Evolutionary conservation across 2,888 invertebrate species (phyloP), one percentile per base, ranked within the genome.

Genomic region (Germaria angustata): DNA sequence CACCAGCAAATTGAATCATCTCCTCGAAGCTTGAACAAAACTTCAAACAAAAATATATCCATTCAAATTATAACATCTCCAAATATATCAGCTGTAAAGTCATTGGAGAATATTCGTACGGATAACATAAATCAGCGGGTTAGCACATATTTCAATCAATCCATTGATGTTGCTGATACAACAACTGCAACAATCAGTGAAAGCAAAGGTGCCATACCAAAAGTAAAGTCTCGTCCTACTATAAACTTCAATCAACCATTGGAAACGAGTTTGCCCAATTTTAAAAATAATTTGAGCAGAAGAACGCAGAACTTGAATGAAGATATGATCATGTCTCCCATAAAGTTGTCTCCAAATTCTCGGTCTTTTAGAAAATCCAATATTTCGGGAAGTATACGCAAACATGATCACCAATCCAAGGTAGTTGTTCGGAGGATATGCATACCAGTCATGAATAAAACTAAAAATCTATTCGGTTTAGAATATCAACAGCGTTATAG

Each of bases 371-470:
- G 59, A 5, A 34, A 44, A 4, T 24, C 34, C 2, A 51, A 7
- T 66, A 13, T 36, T 15, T 13, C 53, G 3, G 24, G 1, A 2
- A 57, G 15, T 41, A 6, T 24, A 28, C 32, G 24, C 22, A 78
- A 72, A 44, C 51, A 61, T 34, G 20, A 9, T n/a, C 59, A 32
- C n/a, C 65, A 15, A 44, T 61, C 44, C 61, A 80, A 77, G 28
- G 49, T 81, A 36, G 53, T 84, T 5, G 53, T 84, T 4, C 68
- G 78, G 0, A 84, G 81, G 32, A 69, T 75, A 41, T 81, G 80
- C 20, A 44, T 65, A 6, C 63, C 80, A 6, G 9, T 34, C 20
- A 44, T 51, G 5, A 71, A 61, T 44, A 81, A 41, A n/a, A n/a
- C 20, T 8, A 28, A 49, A 72, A 41, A 44, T 41, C 9, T 17